phyloP scores from a whole-genome alignment of 2,888 invertebrate species.

The Drosophila demipolita region DNA sequence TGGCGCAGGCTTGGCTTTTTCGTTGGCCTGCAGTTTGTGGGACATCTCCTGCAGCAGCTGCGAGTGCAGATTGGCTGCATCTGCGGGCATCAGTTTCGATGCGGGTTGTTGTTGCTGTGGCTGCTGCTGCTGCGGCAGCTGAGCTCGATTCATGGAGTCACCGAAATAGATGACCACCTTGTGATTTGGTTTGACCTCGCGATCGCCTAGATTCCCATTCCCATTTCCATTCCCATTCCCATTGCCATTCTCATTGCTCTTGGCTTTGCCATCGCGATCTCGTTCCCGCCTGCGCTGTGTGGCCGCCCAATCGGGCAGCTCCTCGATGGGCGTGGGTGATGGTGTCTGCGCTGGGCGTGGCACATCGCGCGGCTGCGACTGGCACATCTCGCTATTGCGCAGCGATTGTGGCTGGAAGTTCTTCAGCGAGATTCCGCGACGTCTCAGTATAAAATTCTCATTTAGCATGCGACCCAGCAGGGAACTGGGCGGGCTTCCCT shows the following conservation, averaged over 20 bases:
- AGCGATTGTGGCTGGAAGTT: conserved; percentile 83
- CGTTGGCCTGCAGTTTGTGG: conserved; percentile 65
- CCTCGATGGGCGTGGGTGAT: conserved; percentile 79
- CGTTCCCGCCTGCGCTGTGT: conserved; percentile 31
- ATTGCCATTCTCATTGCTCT: conserved; percentile 59
- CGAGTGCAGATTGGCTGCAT: conserved; percentile 58
- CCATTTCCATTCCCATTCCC: conserved; percentile 19
- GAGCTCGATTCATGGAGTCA: conserved; percentile 86
- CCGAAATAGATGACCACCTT: conserved; percentile 91
- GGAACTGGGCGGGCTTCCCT: conserved; percentile 67
- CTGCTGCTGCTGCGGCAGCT: conserved; percentile 39
- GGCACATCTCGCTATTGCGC: conserved; percentile 80
- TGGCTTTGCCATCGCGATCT: conserved; percentile 55
- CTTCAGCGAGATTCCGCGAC: conserved; percentile 82
- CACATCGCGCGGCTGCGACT: conserved; percentile 60
- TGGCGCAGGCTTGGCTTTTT: conserved; percentile 29
- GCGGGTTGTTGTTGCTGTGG: conserved; percentile 31
- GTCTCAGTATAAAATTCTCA: conserved; percentile 86
- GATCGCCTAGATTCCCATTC: conserved; percentile 45
- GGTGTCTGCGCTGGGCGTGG: conserved; percentile 72
- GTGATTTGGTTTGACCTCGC: conserved; percentile 84
- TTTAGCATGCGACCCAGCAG: conserved; percentile 81
- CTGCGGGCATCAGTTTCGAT: conserved; percentile 40
- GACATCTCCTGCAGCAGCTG: conserved; percentile 77
- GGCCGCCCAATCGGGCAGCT: conserved; percentile 72